These are phyloP conservation scores for Drosophila rufa DNA, from an alignment of 1,140 invertebrate species.

Conservation along the genomic window DNA sequence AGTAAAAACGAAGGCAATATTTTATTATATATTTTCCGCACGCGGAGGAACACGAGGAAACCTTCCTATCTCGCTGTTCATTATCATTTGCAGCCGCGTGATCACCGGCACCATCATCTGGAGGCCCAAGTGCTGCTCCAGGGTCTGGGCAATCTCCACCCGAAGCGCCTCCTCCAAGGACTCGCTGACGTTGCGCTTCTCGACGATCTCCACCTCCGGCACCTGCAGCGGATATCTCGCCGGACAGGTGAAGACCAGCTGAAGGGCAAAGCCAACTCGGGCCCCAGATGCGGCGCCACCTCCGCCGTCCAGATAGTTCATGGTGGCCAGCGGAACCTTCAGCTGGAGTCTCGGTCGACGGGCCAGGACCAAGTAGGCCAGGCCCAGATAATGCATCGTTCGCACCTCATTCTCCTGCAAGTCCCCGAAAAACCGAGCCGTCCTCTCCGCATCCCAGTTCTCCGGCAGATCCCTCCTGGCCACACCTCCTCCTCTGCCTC, in stretches of 20 bases:
- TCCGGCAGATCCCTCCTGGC: not conserved
- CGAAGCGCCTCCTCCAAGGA: slow-evolving; percentile 42
- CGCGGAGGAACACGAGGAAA: slow-evolving; percentile 6
- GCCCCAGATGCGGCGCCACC: slow-evolving; percentile 17
- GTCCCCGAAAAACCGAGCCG: slow-evolving; percentile 15
- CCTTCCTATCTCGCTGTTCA: slow-evolving; percentile 43
- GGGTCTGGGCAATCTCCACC: slow-evolving; percentile 40
- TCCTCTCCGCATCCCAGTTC: slow-evolving; percentile 5
- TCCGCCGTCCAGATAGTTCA: slow-evolving; percentile 50
- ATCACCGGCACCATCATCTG: slow-evolving; percentile 71
- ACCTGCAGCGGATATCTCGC: slow-evolving; percentile 49
- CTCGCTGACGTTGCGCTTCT: slow-evolving; percentile 61
- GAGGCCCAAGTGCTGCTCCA: slow-evolving; percentile 62
- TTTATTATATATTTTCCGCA: not conserved
- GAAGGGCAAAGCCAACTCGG: slow-evolving; percentile 45
- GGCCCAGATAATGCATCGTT: slow-evolving; percentile 65
- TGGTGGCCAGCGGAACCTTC: slow-evolving; percentile 57
- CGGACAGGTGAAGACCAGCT: slow-evolving; percentile 63
- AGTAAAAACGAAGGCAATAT: not conserved
- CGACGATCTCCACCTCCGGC: slow-evolving; percentile 54
- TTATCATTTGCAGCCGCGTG: slow-evolving; percentile 58
- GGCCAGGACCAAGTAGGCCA: slow-evolving; percentile 58
- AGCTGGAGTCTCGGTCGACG: slow-evolving; percentile 45
- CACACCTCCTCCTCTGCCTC: not conserved
- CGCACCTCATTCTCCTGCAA: slow-evolving; percentile 65